A percentile compares a stretch with the other conserved stretches of the same genome.
Conservation (phyloP, 2,797 vertebrate genomes). For the Oceanodroma leucorhoa region DNA sequence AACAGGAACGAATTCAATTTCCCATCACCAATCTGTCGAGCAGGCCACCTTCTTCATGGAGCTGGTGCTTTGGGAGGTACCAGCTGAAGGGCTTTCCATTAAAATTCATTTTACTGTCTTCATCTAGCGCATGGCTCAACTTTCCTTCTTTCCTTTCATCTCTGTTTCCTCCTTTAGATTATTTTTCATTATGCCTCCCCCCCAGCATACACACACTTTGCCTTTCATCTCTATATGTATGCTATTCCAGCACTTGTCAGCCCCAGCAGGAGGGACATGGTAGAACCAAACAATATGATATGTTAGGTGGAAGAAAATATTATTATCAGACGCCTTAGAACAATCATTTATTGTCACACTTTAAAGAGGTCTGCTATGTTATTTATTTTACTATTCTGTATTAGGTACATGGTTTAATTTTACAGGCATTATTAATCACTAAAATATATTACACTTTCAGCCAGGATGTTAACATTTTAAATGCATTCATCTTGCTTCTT, state of each 20-base stretch:
- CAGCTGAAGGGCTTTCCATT: slow-evolving; percentile 43
- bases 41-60: slow-evolving; percentile 9
- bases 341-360: slow-evolving; percentile 50
- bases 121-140: not conserved
- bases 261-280: slow-evolving; percentile 47
- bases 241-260: slow-evolving; percentile 58
- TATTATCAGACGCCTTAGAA: not conserved
- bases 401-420: slow-evolving; percentile 65
- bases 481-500: slow-evolving; percentile 72
- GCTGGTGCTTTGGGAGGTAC: slow-evolving; percentile 33
- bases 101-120: slow-evolving; percentile 34
- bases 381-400: slow-evolving; percentile 50
- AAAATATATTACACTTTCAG: slow-evolving; percentile 62
- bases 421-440: slow-evolving; percentile 68
- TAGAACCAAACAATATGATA: slow-evolving; percentile 58
- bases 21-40: not conserved
- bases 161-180: slow-evolving; percentile 37
- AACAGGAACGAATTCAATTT: not conserved
- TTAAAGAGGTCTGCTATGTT: slow-evolving; percentile 42
- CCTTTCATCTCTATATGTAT: slow-evolving; percentile 53
- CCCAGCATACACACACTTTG: not conserved
- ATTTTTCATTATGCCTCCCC: slow-evolving; percentile 56
- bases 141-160: slow-evolving; percentile 48
- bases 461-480: slow-evolving; percentile 64
- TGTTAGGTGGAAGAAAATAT: slow-evolving; percentile 64